Evolutionary conservation across 2,888 invertebrate genomes (phyloP), one percentile per base, ranked within the genome.

Genomic region (Dichetophora obliterata): DNA sequence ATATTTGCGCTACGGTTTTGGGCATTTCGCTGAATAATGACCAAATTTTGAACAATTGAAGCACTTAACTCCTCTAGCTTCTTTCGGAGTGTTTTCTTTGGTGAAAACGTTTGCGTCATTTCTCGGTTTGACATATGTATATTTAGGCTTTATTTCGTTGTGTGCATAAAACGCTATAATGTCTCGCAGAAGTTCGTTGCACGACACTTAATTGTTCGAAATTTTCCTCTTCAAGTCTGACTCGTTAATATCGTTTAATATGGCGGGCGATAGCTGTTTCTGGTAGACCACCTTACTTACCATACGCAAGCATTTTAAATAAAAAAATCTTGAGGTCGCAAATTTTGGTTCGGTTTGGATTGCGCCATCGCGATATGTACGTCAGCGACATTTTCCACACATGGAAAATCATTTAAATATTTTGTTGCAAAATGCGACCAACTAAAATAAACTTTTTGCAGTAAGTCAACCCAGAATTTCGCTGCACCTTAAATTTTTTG

Each of bases 231-330:
- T 34, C n/a, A 65, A 37, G 22, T 57, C 54, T 3, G n/a, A 19
- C 54, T 77, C 71, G 11, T 72, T 78, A 11, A 78, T 72, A 6
- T 74, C 73, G 11, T 76, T 76, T 22, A 54, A 78, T 73, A 43
- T 76, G 68, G 3, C 75, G 71, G 27, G 61, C 48, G 8, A 76
- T 76, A 24, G 72, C 78, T 6, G 57, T 19, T 3, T 78, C 52
- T n/a, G 52, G 68, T 22, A 78, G 14, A 54, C 52, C 48, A 37
- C 66, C 78, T 31, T 68, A 66, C 8, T 22, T 31, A 8, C 76
- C 76, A 2, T 27, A 50, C 1, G 78, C 66, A 3, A 76, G 8
- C 76, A 78, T 76, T 74, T 69, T 76, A 24, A 73, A 78, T n/a
- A 43, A 43, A 73, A 37, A 54, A 78, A 14, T 78, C 76, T 6